Evolutionary conservation across 2,797 vertebrate species (phyloP).

Genomic region (Eurystomus glaucurus): DNA sequence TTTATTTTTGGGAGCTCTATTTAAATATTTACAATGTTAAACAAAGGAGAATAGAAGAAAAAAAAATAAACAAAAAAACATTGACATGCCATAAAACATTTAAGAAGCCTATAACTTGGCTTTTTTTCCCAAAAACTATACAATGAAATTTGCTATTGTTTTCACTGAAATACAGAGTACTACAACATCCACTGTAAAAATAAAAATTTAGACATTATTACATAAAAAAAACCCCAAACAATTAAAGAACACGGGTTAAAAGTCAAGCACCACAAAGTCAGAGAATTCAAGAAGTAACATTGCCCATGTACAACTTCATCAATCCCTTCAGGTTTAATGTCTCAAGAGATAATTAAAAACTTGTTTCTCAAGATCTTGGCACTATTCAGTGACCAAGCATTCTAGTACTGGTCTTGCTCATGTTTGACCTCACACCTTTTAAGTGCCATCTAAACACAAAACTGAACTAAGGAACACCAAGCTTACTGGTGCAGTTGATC

Average conservation of each 20-base stretch:
- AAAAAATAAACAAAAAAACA: not conserved
- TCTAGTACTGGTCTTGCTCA: not conserved
- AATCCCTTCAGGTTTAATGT: not conserved
- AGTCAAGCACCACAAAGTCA: not conserved
- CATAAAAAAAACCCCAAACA: fast-evolving
- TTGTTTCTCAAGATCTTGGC: not conserved
- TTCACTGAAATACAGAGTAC: not conserved
- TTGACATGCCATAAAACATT: slow-evolving; percentile 46
- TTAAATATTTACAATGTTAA: slow-evolving; percentile 71
- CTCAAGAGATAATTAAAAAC: not conserved
- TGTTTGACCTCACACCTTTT: not conserved
- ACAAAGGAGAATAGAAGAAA: not conserved
- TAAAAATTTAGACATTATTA: not conserved
- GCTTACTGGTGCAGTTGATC: not conserved
- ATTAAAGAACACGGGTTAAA: not conserved
- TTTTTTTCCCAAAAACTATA: not conserved
- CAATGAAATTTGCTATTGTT: not conserved
- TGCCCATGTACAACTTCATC: not conserved
- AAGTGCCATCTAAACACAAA: not conserved
- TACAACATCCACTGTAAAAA: not conserved
- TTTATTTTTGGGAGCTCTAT: slow-evolving; percentile 65
- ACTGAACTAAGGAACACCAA: not conserved
- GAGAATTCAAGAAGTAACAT: not conserved
- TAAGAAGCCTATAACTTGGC: not conserved
- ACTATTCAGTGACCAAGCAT: fast-evolving